Conservation (phyloP, 2,113 vertebrate species). For the Oreochromis aureus region DNA sequence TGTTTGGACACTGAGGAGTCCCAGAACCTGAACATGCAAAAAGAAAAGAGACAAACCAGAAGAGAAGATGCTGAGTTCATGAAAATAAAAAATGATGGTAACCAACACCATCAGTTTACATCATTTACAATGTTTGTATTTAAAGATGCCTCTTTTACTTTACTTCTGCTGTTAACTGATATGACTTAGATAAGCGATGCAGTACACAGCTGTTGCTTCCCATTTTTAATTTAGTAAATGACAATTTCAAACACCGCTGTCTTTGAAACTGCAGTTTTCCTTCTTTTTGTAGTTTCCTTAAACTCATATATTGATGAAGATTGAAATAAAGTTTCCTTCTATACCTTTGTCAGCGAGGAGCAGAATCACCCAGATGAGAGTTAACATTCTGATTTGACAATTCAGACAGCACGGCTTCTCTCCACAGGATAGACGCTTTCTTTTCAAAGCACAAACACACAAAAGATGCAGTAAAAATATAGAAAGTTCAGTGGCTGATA, state of each 20-base stretch:
- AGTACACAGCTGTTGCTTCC: neutral
- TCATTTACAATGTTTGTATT: no score
- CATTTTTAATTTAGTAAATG: neutral
- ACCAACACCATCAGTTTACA: accelerated
- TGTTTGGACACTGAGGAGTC: neutral
- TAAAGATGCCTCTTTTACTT: neutral
- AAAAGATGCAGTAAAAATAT: neutral
- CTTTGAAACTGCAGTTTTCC: neutral
- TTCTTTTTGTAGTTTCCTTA: neutral
- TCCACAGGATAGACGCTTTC: neutral
- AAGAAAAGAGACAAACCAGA: neutral
- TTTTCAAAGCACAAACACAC: neutral
- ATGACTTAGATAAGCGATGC: neutral
- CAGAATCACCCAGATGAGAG: neutral
- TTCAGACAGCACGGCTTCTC: neutral
- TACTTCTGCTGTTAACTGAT: neutral
- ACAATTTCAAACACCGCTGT: accelerated
- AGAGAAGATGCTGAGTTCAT: neutral
- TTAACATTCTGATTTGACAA: neutral
- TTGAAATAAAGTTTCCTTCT: neutral
- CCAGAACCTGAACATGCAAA: neutral
- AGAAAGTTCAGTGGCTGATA: neutral
- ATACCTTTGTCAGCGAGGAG: neutral
- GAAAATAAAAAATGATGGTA: accelerated
- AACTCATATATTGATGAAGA: neutral